Percentiles rank a stretch among this genome's conserved stretches.
These are phyloP conservation scores for Pogona vitticeps DNA, from an alignment of 2,113 vertebrate genomes.

Conservation along the genomic window DNA sequence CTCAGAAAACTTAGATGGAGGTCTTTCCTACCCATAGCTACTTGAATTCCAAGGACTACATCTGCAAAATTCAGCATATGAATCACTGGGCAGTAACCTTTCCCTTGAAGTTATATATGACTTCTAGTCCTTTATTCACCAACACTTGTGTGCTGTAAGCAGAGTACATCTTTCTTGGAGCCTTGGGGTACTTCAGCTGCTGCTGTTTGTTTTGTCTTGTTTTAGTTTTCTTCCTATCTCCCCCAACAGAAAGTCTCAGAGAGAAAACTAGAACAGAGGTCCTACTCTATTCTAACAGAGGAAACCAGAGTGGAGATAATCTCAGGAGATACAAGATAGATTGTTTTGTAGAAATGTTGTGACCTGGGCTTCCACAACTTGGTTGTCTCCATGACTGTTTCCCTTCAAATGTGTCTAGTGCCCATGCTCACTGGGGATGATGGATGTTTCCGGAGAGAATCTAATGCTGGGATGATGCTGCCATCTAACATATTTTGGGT, in stretches of 20 bases:
- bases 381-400: background rate
- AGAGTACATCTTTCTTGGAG: background rate
- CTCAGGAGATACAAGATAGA: background rate
- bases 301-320: background rate
- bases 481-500: background rate
- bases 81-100: background rate
- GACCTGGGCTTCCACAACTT: background rate
- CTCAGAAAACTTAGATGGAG: background rate
- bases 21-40: background rate
- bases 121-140: slow-evolving; percentile 27
- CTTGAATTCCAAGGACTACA: background rate
- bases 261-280: too few relatives aligned
- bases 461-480: background rate
- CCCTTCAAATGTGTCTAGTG: background rate
- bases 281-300: background rate
- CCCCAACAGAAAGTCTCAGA: background rate
- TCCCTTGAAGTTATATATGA: background rate
- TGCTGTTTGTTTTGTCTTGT: background rate
- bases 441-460: background rate
- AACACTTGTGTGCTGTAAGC: slow-evolving; percentile 36
- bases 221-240: slow-evolving; percentile 17
- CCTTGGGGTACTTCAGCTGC: background rate
- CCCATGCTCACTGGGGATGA: too few relatives aligned
- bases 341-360: background rate
- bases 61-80: background rate